A percentile compares a stretch with the other conserved stretches of the same genome.
These are phyloP conservation scores for Toxotes chatareus DNA, from an alignment of 2,113 vertebrate genomes.

Conservation along the genomic window DNA sequence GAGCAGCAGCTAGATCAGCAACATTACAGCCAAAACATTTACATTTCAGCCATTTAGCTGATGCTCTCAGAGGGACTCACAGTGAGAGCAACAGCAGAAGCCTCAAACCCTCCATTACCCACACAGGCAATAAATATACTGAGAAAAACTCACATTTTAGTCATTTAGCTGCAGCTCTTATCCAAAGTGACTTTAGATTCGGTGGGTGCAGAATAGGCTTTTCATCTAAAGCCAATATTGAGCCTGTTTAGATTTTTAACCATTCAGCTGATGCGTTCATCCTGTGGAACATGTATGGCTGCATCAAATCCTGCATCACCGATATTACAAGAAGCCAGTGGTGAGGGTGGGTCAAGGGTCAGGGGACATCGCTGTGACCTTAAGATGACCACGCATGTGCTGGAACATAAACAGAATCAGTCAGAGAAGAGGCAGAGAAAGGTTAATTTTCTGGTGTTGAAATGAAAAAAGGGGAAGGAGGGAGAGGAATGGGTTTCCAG, in stretches of 20 bases:
- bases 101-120: constrained; percentile 37
- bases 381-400: constrained; percentile 48
- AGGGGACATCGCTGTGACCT: constrained; percentile 42
- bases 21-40: constrained; percentile 53
- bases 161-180: constrained; percentile 45
- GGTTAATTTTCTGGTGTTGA: background rate
- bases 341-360: constrained; percentile 53
- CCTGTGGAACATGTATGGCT: constrained; percentile 27
- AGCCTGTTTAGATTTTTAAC: constrained; percentile 40
- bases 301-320: constrained; percentile 31
- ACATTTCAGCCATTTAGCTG: constrained; percentile 62
- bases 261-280: constrained; percentile 42
- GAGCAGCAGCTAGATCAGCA: constrained; percentile 41
- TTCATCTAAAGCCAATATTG: constrained; percentile 55
- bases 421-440: background rate
- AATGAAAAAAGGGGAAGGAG: background rate
- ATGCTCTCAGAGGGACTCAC: constrained; percentile 36
- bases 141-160: constrained; percentile 3
- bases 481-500: background rate
- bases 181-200: constrained; percentile 43
- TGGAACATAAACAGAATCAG: constrained; percentile 24
- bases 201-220: constrained; percentile 41
- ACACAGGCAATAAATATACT: constrained; percentile 42
- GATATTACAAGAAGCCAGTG: constrained; percentile 53
- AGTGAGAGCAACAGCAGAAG: constrained; percentile 12